Conservation (phyloP, 2,888 invertebrate genomes). For the Agrochola lychnidis region DNA sequence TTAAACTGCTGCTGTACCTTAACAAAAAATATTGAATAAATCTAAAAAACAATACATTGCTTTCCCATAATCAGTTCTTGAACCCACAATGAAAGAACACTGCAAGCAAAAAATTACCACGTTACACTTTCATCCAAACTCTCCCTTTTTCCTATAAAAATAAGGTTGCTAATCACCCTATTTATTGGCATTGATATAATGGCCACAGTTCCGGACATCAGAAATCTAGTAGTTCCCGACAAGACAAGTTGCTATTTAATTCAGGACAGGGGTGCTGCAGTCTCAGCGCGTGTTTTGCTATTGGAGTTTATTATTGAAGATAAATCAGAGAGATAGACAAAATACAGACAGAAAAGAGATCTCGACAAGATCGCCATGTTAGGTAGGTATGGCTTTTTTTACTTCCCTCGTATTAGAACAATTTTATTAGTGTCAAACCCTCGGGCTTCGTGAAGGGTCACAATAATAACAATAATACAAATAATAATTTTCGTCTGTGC, state of each 20-base stretch:
- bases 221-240: constrained; percentile 77
- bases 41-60: neutral
- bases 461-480: too few relatives aligned
- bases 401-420: too few relatives aligned
- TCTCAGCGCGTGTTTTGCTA: neutral
- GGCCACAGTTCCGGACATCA: constrained; percentile 75
- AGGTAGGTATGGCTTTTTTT: too few relatives aligned
- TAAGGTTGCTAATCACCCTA: constrained; percentile 46
- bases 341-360: too few relatives aligned
- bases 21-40: neutral
- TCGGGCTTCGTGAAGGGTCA: too few relatives aligned
- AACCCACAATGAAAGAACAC: constrained; percentile 45
- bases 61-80: constrained; percentile 21
- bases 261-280: constrained; percentile 75
- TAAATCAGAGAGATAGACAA: neutral
- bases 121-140: neutral
- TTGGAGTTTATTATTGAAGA: neutral
- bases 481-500: too few relatives aligned
- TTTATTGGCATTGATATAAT: constrained; percentile 13
- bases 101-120: constrained; percentile 50
- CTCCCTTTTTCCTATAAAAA: neutral
- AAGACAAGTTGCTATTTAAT: constrained; percentile 80
- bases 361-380: too few relatives aligned
- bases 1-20: too few relatives aligned
- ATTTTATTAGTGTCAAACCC: too few relatives aligned